Evolutionary conservation across 2,888 invertebrate species (phyloP), one percentile per base, ranked within the genome.

Genomic region (Litoditis marina): DNA sequence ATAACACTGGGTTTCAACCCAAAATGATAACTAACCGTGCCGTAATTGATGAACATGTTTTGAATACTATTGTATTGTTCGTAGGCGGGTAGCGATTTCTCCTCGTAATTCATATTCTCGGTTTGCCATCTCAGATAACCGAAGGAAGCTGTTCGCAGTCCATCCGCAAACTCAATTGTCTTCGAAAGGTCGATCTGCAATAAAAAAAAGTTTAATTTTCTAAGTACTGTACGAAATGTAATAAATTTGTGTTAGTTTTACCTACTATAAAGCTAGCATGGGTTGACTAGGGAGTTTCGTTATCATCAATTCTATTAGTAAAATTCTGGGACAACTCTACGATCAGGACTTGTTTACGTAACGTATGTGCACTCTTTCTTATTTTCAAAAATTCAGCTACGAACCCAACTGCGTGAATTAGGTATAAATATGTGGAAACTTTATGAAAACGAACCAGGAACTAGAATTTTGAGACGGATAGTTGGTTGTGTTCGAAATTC

Each of bases 61-160:
- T 55, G 63, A 36, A 68, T 53, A 46, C 61, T 68, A 42, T 69
- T 68, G 8, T 55, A 60, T 11, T 52, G 39, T 34, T 70, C 73
- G 49, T 65, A 73, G 8, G 73, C 69, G 2, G 73, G 73, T 27
- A 73, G 61, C 11, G 57, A 28, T 34, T 56, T 56, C 34, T 62
- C 56, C 8, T 62, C 46, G 22, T 42, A 51, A n/a, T 62, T 50
- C 11, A 42, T 52, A 22, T 27, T 62, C 27, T 73, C 68, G 22
- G 60, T 66, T 36, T 73, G 69, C 73, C 73, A 73, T 62, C 66
- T 73, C 4, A 65, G 49, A 49, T 73, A 73, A 11, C 68, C 64
- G 56, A 62, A 73, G 13, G 66, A 22, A 11, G 63, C 52, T 11
- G 59, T 68, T 31, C 66, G 69, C 54, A 73, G 60, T 0, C 65